phyloP scores from a whole-genome alignment of 2,113 vertebrate species.

The Phodopus roborovskii region DNA sequence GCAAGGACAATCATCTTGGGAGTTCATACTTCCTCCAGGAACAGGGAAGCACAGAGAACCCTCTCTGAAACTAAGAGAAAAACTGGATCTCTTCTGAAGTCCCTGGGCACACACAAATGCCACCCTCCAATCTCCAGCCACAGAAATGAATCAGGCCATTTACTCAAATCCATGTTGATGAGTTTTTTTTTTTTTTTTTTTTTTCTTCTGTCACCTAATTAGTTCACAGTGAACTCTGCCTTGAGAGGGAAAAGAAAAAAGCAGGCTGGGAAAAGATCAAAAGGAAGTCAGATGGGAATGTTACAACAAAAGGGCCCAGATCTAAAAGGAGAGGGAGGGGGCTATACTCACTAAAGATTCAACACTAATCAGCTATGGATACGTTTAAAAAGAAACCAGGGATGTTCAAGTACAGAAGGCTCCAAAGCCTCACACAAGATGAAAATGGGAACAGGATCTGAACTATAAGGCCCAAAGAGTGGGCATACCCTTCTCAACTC shows the following conservation, averaged over 20 bases:
- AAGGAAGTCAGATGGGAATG: neutral
- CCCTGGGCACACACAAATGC: slow-evolving; percentile 23
- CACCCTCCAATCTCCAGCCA: slow-evolving; percentile 56
- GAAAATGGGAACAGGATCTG: neutral
- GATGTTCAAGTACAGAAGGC: neutral
- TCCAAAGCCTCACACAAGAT: neutral
- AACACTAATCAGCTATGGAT: neutral
- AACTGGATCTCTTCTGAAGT: slow-evolving; percentile 17
- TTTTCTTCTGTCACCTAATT: slow-evolving; percentile 77
- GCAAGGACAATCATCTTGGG: neutral
- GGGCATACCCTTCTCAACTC: neutral
- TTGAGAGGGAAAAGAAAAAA: slow-evolving; percentile 29
- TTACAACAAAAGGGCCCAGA: neutral
- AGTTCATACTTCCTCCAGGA: neutral
- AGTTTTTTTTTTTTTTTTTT: too few relatives aligned
- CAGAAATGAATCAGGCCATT: slow-evolving; percentile 72
- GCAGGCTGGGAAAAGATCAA: neutral
- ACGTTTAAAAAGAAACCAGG: neutral
- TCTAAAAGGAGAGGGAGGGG: neutral
- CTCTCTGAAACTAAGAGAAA: neutral
- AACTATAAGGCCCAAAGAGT: neutral
- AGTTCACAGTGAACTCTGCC: slow-evolving; percentile 72
- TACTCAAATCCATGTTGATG: slow-evolving; percentile 75
- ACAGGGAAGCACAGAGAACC: neutral
- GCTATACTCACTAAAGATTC: neutral